phyloP scores from a whole-genome alignment of 2,888 invertebrate species.

The Pandemis corylana region DNA sequence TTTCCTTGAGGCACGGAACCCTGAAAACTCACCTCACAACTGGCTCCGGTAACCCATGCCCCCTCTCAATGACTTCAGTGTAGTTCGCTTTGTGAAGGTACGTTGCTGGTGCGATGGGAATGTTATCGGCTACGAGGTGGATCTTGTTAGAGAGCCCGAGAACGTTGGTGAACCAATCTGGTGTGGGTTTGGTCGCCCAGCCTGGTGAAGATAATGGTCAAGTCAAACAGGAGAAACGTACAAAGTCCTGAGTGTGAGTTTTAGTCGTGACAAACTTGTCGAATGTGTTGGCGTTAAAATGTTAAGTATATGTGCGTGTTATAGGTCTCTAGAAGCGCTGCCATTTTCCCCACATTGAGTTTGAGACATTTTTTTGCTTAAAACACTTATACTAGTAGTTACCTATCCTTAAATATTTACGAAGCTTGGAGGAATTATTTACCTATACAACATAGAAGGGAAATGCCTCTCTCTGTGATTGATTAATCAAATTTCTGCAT shows the following conservation, averaged over 20 bases:
- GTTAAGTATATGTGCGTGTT: too few species aligned
- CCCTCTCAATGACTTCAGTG: conserved; percentile 89
- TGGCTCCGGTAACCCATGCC: conserved; percentile 88
- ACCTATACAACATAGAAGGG: too few species aligned
- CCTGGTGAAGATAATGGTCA: conserved; percentile 51
- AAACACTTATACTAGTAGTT: too few species aligned
- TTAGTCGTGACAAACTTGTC: too few species aligned
- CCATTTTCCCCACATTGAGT: too few species aligned
- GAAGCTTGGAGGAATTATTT: too few species aligned
- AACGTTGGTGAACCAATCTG: conserved; percentile 76
- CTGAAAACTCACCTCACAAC: conserved; percentile 76
- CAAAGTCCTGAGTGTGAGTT: neutral
- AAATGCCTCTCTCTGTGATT: too few species aligned
- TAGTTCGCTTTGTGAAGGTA: conserved; percentile 88
- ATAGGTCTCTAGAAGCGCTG: too few species aligned
- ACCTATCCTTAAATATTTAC: too few species aligned
- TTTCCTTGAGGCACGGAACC: neutral
- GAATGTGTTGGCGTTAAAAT: too few species aligned
- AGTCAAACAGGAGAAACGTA: neutral
- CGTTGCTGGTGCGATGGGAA: conserved; percentile 85
- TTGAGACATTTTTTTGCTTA: too few species aligned
- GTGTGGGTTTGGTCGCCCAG: conserved; percentile 59
- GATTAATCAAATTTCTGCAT: too few species aligned
- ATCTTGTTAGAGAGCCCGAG: conserved; percentile 86
- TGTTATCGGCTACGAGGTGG: conserved; percentile 87